Conservation (phyloP, 1,140 invertebrate genomes). For the Hormaphis cornu region DNA sequence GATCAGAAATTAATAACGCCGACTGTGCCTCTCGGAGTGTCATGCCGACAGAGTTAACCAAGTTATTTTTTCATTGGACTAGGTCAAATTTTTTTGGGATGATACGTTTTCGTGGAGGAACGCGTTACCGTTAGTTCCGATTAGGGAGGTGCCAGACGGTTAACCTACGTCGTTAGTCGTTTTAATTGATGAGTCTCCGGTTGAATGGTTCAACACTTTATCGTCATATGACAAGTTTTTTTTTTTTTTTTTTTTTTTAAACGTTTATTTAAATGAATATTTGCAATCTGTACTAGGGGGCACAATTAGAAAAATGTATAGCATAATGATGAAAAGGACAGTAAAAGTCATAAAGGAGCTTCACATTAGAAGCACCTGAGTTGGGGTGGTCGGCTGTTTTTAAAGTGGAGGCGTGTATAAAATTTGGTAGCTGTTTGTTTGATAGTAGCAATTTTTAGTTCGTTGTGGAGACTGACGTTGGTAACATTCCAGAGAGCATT, state of each 20-base stretch:
- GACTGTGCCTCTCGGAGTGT: too few relatives aligned
- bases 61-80: too few relatives aligned
- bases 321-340: not conserved
- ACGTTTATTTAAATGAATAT: not conserved
- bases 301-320: not conserved
- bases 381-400: not conserved
- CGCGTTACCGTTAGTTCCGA: too few relatives aligned
- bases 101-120: too few relatives aligned
- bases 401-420: too few relatives aligned
- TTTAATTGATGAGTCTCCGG: not conserved
- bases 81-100: too few relatives aligned
- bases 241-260: not conserved
- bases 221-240: not conserved
- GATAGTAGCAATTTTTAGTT: constrained; percentile 6
- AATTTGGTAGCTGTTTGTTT: not conserved
- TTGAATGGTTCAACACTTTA: not conserved
- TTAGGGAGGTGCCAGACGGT: too few relatives aligned
- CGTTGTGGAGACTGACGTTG: not conserved
- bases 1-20: too few relatives aligned
- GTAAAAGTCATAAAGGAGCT: not conserved
- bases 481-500: constrained; percentile 1
- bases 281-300: not conserved
- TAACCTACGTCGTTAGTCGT: not conserved
- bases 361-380: not conserved
- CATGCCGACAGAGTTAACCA: too few relatives aligned